Conservation (phyloP, 2,113 vertebrate species). For the Lonchura striata region DNA sequence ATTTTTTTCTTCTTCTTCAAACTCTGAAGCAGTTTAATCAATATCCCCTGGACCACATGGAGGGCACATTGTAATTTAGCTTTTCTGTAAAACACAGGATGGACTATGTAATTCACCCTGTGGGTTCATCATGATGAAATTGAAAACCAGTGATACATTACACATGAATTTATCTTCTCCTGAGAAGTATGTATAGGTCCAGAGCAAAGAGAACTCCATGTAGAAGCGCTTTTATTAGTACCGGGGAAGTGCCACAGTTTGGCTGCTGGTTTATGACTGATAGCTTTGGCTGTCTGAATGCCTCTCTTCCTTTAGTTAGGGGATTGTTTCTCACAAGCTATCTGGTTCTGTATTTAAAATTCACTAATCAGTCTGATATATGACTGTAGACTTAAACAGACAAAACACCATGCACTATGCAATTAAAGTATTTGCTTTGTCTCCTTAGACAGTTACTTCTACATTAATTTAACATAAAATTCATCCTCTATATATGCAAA, state of each 20-base stretch:
- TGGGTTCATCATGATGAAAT: not conserved
- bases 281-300: not conserved
- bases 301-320: not conserved
- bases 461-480: not conserved
- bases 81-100: conserved; percentile 26
- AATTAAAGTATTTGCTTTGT: not conserved
- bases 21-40: not conserved
- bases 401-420: not conserved
- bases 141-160: conserved; percentile 24
- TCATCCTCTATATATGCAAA: not conserved
- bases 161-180: conserved; percentile 15
- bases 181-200: not conserved
- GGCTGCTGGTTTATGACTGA: not conserved
- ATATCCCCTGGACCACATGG: not conserved
- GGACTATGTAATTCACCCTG: not conserved
- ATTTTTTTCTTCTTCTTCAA: not conserved
- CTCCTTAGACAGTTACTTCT: not conserved
- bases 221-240: not conserved
- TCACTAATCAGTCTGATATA: not conserved
- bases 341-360: not conserved
- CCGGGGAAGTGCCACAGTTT: not conserved
- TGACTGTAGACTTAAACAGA: not conserved
- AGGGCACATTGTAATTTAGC: not conserved
- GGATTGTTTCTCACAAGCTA: not conserved
- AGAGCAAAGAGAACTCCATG: not conserved